Evolutionary conservation across 1,140 invertebrate genomes (phyloP), one percentile per base, ranked within the genome.

Genomic region (Portunus trituberculatus): DNA sequence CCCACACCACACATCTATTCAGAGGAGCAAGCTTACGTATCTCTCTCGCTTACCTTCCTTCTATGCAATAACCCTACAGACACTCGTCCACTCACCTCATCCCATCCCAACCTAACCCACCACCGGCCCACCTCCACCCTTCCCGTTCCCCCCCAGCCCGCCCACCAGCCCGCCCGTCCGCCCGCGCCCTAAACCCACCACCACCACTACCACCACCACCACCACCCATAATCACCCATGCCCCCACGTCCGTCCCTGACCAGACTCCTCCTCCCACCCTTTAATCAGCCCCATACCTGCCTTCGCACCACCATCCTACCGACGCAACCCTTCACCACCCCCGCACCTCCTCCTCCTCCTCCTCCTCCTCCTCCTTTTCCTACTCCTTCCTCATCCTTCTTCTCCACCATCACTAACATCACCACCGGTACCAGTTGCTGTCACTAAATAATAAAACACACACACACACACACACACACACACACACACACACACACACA

Each of bases 201-300:
- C 52, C 52, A 59, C 39, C 39, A 39, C 39, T 6, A 39, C 46
- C 89, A 28, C 39, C 1, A 59, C 52, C 46, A 91, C 90, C 90
- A 91, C 28, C 45, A 45, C 90, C 29, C 52, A 91, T 76, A 59
- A 91, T 76, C 90, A 91, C 48, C 89, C 46, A 14, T 67, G 14
- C 48, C 90, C 52, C 52, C 48, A 91, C 46, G n/a, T 39, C 25
- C 46, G 46, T 32, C 89, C 89, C n/a, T 89, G 87, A 89, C 87
- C 87, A 89, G 39, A 31, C 10, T 28, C 39, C 46, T 48, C 87
- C 31, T 46, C 16, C 87, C n/a, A 89, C 87, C 39, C 87, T 89
- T 89, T 89, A 89, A 91, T 45, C 89, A 59, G 10, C 32, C n/a
- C 90, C 28, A 52, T 87, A 87, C 84, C 84, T 87, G 31, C 84